Percentiles rank a stretch among this genome's conserved stretches.
Evolutionary conservation across 2,797 vertebrate genomes (phyloP).

Genomic region (Halcyon smyrnensis): DNA sequence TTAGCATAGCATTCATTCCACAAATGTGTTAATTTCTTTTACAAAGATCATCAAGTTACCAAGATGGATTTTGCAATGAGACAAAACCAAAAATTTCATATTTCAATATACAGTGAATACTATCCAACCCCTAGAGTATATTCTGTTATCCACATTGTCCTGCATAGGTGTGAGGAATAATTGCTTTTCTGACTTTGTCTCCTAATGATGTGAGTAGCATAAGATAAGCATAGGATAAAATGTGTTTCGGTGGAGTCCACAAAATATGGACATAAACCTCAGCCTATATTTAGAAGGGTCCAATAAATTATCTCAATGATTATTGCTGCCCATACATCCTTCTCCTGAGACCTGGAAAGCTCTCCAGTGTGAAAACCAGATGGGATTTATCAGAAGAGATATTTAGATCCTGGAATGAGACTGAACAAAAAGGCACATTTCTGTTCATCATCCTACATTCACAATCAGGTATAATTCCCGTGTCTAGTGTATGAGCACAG

Average conservation of each 20-base stretch:
- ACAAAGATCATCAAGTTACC: not conserved
- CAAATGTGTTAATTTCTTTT: not conserved
- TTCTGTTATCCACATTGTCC: not conserved
- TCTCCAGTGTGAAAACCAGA: not conserved
- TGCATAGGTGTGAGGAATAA: not conserved
- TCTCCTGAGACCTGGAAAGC: not conserved
- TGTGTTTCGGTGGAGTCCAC: not conserved
- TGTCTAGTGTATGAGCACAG: not conserved
- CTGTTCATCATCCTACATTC: not conserved
- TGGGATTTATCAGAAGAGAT: not conserved
- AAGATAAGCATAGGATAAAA: not conserved
- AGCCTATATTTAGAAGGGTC: not conserved
- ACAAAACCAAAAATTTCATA: not conserved
- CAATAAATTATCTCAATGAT: not conserved
- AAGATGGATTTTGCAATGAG: not conserved
- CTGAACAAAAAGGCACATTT: not conserved
- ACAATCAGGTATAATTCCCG: not conserved
- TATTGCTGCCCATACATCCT: not conserved
- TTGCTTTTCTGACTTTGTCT: not conserved
- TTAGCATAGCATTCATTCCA: not conserved
- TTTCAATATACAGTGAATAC: not conserved
- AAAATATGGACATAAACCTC: not conserved
- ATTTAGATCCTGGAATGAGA: not conserved
- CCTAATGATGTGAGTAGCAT: not conserved
- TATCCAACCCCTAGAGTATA: not conserved